phyloP scores from a whole-genome alignment of 2,888 invertebrate species.

The Resseliella maxima region DNA sequence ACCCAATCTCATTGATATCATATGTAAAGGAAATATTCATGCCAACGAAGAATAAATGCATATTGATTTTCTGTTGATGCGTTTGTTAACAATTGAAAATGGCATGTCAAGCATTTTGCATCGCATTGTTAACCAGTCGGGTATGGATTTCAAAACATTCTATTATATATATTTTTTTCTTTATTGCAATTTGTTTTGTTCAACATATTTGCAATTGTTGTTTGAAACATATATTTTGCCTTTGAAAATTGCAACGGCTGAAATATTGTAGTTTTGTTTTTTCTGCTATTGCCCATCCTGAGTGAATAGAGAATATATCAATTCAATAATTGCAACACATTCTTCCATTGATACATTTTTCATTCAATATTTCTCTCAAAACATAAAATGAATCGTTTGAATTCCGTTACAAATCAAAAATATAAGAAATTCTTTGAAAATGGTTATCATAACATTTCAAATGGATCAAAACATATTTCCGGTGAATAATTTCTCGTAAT shows the following conservation, averaged over 20 bases:
- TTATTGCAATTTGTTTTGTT: no score
- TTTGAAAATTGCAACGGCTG: no score
- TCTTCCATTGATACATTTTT: background rate
- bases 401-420: background rate
- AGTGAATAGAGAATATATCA: background rate
- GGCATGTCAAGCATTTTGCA: background rate
- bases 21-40: background rate
- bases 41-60: conserved; percentile 22
- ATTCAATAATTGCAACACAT: background rate
- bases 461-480: background rate
- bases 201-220: background rate
- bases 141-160: background rate
- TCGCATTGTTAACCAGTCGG: background rate
- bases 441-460: conserved; percentile 8
- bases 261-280: no score
- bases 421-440: background rate
- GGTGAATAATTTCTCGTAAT: background rate
- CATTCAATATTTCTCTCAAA: background rate
- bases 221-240: background rate
- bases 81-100: background rate
- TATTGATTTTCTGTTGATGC: conserved; percentile 4
- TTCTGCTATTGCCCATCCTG: no score
- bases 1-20: background rate
- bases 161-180: background rate
- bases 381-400: background rate